A percentile compares a stretch with the other conserved stretches of the same genome.
These are phyloP conservation scores for Zaprionus ghesquierei DNA, from an alignment of 1,140 invertebrate genomes.

Conservation along the genomic window DNA sequence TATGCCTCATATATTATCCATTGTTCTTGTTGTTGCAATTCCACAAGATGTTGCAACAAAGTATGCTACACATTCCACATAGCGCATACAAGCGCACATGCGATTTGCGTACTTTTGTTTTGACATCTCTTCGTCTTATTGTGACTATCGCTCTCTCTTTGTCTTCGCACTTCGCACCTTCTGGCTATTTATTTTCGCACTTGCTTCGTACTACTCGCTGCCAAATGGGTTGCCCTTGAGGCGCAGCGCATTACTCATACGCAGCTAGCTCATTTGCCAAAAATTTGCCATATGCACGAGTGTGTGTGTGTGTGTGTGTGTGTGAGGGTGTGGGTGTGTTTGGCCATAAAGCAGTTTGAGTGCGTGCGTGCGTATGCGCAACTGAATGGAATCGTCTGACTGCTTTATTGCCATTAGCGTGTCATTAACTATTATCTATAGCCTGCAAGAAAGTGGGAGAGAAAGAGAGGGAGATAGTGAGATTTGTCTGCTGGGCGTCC, in stretches of 20 bases:
- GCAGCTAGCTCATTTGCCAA: conserved; percentile 30
- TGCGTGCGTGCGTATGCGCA: conserved; percentile 49
- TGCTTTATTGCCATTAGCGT: conserved; percentile 54
- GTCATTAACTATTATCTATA: conserved; percentile 49
- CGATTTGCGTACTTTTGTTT: conserved; percentile 38
- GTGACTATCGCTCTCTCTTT: not conserved
- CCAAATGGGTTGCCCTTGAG: conserved; percentile 61
- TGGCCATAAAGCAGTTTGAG: conserved; percentile 53
- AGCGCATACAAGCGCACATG: conserved; percentile 37
- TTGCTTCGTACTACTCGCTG: conserved; percentile 54
- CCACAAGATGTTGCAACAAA: conserved; percentile 44
- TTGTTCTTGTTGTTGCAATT: conserved; percentile 5
- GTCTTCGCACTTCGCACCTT: not conserved
- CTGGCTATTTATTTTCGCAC: conserved; percentile 61
- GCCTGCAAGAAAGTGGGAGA: not conserved
- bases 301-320: conserved; percentile 24
- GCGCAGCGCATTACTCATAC: conserved; percentile 59
- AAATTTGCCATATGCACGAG: conserved; percentile 26
- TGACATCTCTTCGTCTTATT: conserved; percentile 20
- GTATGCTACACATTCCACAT: conserved; percentile 67
- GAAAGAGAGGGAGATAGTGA: not conserved
- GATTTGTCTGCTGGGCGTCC: conserved; percentile 14
- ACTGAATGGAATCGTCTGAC: conserved; percentile 25
- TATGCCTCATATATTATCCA: not conserved
- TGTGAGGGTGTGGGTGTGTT: not conserved